These are phyloP conservation scores for Eupsilia transversa DNA, from an alignment of 2,888 invertebrate species.

Conservation along the genomic window DNA sequence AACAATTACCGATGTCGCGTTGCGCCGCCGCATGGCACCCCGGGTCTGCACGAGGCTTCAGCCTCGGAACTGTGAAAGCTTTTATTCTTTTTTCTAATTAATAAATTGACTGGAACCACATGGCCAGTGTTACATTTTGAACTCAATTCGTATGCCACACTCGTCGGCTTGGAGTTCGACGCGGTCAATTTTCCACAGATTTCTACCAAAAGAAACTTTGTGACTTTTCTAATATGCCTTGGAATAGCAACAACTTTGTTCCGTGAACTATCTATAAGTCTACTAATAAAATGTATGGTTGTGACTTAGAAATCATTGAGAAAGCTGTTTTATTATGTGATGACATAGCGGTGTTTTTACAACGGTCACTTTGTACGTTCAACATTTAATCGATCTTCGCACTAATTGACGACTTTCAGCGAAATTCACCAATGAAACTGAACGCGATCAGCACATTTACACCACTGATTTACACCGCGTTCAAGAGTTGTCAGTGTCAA, in stretches of 20 bases:
- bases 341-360: neutral
- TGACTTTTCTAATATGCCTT: conserved; percentile 67
- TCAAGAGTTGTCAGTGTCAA: neutral
- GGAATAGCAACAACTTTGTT: conserved; percentile 60
- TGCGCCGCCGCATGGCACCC: too few relatives aligned
- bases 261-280: conserved; percentile 16
- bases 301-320: neutral
- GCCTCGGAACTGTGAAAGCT: too few relatives aligned
- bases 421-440: neutral
- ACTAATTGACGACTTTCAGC: neutral
- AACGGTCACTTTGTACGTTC: neutral
- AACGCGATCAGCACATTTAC: neutral
- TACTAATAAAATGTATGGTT: conserved; percentile 17
- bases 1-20: too few relatives aligned
- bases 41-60: too few relatives aligned
- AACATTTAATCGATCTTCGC: neutral
- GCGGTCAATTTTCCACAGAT: conserved; percentile 69
- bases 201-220: conserved; percentile 62
- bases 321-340: conserved; percentile 13
- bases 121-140: conserved; percentile 48
- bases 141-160: conserved; percentile 65
- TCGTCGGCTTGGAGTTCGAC: conserved; percentile 52
- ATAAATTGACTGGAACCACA: conserved; percentile 44
- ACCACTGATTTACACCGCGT: neutral
- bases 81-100: conserved; percentile 38